Percentiles rank a stretch among this genome's conserved stretches.
These are phyloP conservation scores for Danio aesculapii DNA, from an alignment of 2,797 vertebrate genomes.

Conservation along the genomic window DNA sequence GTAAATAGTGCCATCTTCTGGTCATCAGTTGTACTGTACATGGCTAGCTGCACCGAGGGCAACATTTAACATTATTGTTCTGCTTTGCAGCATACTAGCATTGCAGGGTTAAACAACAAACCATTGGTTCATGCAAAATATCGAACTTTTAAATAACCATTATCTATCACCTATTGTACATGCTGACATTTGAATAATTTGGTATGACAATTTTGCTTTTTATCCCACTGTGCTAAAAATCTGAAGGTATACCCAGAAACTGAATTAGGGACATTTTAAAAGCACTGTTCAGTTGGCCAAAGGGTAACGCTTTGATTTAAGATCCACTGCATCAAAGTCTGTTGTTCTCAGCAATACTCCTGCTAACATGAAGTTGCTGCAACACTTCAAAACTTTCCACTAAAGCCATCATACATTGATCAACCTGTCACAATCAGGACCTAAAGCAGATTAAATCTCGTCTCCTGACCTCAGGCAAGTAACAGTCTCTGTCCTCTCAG, in stretches of 20 bases:
- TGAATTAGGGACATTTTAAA: slow-evolving; percentile 54
- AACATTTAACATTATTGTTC: slow-evolving; percentile 66
- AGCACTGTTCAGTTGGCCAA: not conserved
- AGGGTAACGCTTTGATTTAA: slow-evolving; percentile 23
- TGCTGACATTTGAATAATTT: not conserved
- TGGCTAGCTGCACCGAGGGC: slow-evolving; percentile 23
- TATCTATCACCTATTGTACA: slow-evolving; percentile 61
- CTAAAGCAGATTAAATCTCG: not conserved
- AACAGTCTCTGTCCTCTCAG: slow-evolving; percentile 11
- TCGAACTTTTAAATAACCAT: slow-evolving; percentile 62
- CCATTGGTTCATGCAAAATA: slow-evolving; percentile 70
- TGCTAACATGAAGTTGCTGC: not conserved
- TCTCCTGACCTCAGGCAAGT: not conserved
- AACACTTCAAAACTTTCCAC: not conserved
- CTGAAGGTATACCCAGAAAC: slow-evolving; percentile 34
- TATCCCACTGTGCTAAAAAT: slow-evolving; percentile 62
- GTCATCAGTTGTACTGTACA: slow-evolving; percentile 56
- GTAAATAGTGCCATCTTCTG: slow-evolving; percentile 72
- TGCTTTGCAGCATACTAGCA: slow-evolving; percentile 69
- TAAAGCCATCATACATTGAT: not conserved
- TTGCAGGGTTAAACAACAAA: slow-evolving; percentile 68
- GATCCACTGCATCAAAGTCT: not conserved
- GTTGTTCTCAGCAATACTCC: not conserved
- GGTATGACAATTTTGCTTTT: not conserved
- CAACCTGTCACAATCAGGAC: not conserved